These are phyloP conservation scores for Pollenia labialis DNA, from an alignment of 2,888 invertebrate genomes.

Conservation along the genomic window DNA sequence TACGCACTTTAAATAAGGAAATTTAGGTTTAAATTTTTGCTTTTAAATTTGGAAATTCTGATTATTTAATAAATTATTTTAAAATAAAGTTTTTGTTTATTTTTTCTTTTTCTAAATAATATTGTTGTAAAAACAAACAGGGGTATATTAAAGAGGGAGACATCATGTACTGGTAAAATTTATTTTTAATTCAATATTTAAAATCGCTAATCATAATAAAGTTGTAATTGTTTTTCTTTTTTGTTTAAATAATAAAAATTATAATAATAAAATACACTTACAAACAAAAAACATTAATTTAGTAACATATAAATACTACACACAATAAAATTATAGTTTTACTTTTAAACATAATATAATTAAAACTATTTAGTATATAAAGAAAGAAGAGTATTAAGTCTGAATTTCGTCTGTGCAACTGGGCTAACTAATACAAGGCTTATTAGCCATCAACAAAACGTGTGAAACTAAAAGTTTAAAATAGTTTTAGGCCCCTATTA, in stretches of 20 bases:
- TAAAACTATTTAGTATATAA: constrained; percentile 26
- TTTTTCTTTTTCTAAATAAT: not conserved
- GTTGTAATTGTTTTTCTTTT: constrained; percentile 1
- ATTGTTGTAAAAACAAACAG: constrained; percentile 19
- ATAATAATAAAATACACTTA: constrained; percentile 63
- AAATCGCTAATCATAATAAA: constrained; percentile 36
- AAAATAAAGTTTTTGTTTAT: constrained; percentile 32
- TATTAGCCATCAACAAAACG: constrained; percentile 1
- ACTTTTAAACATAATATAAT: constrained; percentile 18
- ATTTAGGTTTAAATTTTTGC: constrained; percentile 76
- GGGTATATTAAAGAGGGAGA: constrained; percentile 37
- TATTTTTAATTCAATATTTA: constrained; percentile 41
- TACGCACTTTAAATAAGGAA: constrained; percentile 77
- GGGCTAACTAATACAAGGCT: constrained; percentile 35
- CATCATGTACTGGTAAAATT: constrained; percentile 21
- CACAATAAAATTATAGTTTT: constrained; percentile 38
- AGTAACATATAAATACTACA: constrained; percentile 66
- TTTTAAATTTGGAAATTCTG: not conserved
- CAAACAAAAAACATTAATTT: constrained; percentile 68
- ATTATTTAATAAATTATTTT: constrained; percentile 58
- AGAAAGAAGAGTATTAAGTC: constrained; percentile 38
- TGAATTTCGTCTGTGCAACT: constrained; percentile 32
- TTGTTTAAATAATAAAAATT: not conserved
- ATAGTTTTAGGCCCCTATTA: too few relatives aligned
- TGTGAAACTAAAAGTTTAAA: too few relatives aligned